Conservation (phyloP, 2,797 vertebrate species). For the Todus mexicanus region DNA sequence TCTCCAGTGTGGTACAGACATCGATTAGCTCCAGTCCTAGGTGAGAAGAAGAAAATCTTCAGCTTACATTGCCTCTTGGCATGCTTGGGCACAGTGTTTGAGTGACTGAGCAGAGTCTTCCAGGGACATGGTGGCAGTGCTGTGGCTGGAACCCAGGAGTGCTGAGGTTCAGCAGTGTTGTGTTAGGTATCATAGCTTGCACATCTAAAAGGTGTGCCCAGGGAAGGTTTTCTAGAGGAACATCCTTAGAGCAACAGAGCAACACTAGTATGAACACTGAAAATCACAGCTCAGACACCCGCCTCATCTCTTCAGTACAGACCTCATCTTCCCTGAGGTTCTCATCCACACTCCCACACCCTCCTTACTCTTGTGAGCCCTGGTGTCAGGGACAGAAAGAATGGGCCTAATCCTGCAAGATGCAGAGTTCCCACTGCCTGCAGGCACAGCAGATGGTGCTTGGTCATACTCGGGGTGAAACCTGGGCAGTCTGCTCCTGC, state of each 20-base stretch:
- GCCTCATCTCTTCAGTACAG: not conserved
- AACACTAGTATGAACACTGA: not conserved
- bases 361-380: not conserved
- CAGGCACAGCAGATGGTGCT: not conserved
- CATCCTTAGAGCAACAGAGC: not conserved
- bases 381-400: not conserved
- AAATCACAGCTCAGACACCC: not conserved
- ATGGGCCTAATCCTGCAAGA: not conserved
- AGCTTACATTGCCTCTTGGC: not conserved
- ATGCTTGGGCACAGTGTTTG: not conserved
- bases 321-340: not conserved
- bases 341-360: not conserved
- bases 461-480: not conserved
- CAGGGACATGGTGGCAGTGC: fast-evolving
- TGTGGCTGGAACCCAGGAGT: not conserved
- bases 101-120: not conserved
- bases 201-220: not conserved
- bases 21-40: not conserved
- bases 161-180: not conserved
- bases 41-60: not conserved
- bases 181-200: not conserved
- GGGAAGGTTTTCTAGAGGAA: not conserved
- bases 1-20: not conserved
- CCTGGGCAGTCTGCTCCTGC: fast-evolving
- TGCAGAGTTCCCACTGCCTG: not conserved